phyloP scores from a whole-genome alignment of 2,113 vertebrate genomes.

The Xyliphius kryptos region DNA sequence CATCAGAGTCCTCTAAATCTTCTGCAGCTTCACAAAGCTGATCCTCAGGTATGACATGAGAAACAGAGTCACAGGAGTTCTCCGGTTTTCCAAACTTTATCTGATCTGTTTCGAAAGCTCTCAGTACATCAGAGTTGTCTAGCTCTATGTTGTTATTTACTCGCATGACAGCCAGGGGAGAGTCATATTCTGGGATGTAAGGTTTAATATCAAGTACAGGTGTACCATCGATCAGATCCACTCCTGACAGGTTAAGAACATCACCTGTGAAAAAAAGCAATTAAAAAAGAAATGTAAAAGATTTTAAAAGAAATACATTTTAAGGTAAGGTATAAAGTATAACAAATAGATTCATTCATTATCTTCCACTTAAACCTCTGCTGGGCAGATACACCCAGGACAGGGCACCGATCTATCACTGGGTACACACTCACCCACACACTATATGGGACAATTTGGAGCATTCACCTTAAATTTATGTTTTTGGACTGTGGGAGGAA shows the following conservation, averaged over 20 bases:
- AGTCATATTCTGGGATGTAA: constrained; percentile 84
- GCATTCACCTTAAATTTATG: too few relatives aligned
- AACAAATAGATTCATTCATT: too few relatives aligned
- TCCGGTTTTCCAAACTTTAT: constrained; percentile 2
- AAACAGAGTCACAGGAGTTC: neutral
- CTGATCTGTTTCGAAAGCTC: neutral
- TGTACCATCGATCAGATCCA: constrained; percentile 81
- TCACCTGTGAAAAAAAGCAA: constrained; percentile 57
- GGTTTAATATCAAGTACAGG: constrained; percentile 84
- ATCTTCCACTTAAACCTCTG: too few relatives aligned
- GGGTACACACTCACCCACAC: too few relatives aligned
- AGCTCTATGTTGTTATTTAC: too few relatives aligned
- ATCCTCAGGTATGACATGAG: neutral
- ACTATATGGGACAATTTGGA: too few relatives aligned
- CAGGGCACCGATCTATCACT: too few relatives aligned
- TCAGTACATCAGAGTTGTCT: too few relatives aligned
- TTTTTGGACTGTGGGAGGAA: too few relatives aligned
- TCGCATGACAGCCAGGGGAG: constrained; percentile 40
- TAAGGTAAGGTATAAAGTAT: too few relatives aligned
- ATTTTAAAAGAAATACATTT: too few relatives aligned
- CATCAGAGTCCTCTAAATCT: neutral
- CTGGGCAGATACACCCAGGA: too few relatives aligned
- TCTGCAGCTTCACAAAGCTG: neutral
- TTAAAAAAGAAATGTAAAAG: constrained; percentile 24
- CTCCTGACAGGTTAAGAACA: constrained; percentile 72